These are phyloP conservation scores for Drosophila multiciliata DNA, from an alignment of 2,888 invertebrate species.

Conservation along the genomic window DNA sequence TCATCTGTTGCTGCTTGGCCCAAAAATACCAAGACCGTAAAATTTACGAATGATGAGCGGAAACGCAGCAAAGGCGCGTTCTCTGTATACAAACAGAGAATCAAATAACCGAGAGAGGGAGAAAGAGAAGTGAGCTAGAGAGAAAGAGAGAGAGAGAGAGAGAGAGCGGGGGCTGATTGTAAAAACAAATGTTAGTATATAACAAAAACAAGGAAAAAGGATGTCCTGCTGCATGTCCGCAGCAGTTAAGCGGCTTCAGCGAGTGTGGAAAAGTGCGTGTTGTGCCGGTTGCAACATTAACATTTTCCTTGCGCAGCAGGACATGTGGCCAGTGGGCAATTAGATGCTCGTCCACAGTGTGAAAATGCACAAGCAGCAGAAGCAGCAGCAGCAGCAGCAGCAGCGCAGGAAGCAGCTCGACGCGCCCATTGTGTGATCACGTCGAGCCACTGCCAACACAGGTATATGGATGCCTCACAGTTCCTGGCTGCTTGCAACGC, in stretches of 20 bases:
- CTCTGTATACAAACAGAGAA: slow-evolving; percentile 68
- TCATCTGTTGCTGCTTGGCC: slow-evolving; percentile 53
- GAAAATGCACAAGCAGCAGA: slow-evolving; percentile 42
- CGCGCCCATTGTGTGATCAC: slow-evolving; percentile 62
- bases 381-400: slow-evolving; percentile 15
- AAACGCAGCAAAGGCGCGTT: slow-evolving; percentile 69
- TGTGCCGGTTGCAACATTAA: slow-evolving; percentile 51
- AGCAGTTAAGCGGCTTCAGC: slow-evolving; percentile 5
- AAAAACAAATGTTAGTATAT: slow-evolving; percentile 70
- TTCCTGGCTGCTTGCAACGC: not conserved
- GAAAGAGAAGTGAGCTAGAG: slow-evolving; percentile 2
- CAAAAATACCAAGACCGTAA: slow-evolving; percentile 18
- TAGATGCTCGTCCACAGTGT: slow-evolving; percentile 70
- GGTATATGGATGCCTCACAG: slow-evolving; percentile 4
- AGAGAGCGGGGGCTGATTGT: slow-evolving; percentile 27
- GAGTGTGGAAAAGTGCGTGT: slow-evolving; percentile 61
- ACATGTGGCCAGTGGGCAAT: slow-evolving; percentile 73
- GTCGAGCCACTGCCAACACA: slow-evolving; percentile 26
- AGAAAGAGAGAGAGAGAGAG: not conserved
- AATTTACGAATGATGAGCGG: slow-evolving; percentile 55
- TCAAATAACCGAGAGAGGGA: slow-evolving; percentile 17
- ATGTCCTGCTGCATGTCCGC: slow-evolving; percentile 63
- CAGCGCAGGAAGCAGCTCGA: slow-evolving; percentile 59
- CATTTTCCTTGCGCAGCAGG: slow-evolving; percentile 64
- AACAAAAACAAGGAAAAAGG: slow-evolving; percentile 76